These are phyloP conservation scores for Numenius arquata DNA, from an alignment of 2,113 vertebrate genomes.

Conservation along the genomic window DNA sequence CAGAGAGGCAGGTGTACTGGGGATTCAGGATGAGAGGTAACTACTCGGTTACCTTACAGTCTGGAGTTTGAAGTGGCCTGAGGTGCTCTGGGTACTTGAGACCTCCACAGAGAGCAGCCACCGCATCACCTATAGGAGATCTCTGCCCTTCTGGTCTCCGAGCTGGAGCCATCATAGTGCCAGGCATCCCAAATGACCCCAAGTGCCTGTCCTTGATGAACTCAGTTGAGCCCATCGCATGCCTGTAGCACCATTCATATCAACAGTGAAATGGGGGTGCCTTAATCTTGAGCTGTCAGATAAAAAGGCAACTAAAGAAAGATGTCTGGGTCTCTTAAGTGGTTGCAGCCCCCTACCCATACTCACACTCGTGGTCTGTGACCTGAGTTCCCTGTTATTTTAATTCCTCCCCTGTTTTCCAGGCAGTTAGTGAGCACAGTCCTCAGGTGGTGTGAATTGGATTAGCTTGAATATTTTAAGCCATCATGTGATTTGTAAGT, in stretches of 20 bases:
- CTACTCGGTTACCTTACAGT: not conserved
- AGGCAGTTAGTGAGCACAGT: not conserved
- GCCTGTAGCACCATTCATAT: not conserved
- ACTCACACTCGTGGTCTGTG: not conserved
- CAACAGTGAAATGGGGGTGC: not conserved
- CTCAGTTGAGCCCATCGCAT: not conserved
- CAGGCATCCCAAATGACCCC: not conserved
- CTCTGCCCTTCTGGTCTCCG: not conserved
- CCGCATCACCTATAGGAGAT: not conserved
- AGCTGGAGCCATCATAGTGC: not conserved
- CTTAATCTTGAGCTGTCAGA: not conserved
- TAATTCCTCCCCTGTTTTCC: not conserved
- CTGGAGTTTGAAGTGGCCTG: not conserved
- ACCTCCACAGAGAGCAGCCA: not conserved
- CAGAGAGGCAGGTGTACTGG: not conserved
- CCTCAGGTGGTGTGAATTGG: not conserved
- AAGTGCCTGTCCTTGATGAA: not conserved
- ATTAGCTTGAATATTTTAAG: slow-evolving; percentile 19
- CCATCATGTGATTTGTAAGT: slow-evolving; percentile 25
- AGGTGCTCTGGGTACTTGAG: not conserved
- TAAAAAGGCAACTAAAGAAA: not conserved
- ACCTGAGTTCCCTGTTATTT: not conserved
- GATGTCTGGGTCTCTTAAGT: not conserved
- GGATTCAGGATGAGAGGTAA: not conserved
- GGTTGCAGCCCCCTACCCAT: not conserved